Base-by-base conservation (phyloP, 2,797 vertebrate species). In the Rhabdomys pumilio region DNA sequence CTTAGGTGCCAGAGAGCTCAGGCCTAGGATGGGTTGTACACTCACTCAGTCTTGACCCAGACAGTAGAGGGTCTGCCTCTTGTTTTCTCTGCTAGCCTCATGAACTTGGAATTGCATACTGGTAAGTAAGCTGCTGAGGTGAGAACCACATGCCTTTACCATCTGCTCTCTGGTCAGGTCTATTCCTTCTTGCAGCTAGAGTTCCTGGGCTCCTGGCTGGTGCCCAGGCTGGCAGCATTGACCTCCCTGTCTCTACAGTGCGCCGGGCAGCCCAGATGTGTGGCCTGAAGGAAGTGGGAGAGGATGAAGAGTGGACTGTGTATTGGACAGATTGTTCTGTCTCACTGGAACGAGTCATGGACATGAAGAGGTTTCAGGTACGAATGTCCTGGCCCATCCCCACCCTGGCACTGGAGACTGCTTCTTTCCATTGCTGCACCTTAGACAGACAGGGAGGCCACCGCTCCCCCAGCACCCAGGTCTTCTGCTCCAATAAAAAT, bases 361-460 rank as follows among this genome's bases (percentile, higher is more conserved):
- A 98, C 5, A 98, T 99, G 99, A 99, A 99, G 91, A 96, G 98
- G 92, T 99, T 99, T 97, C 99, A 99, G 99, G 99, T 98, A 98
- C 83, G 24, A 31, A 41, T 6, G 38, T 89, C 75, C 26, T 20
- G 53, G n/a, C 38, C 90, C n/a, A 94, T 34, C 31, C 50, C 80
- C 9, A 14, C 3, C 31, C 24, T 41, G 61, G 65, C 31, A 14
- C 79, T 38, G 0, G 0, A 44, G 24, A 9, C 47, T 29, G 11
- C 31, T 6, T 3, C 44, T 69, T n/a, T 38, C 29, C 81, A 22
- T 87, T 61, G 38, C 77, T 83, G 17, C 10, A 14, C 24, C 47
- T 38, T 44, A 41, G n/a, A 22, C 15, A 73, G 59, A 69, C 26
- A 57, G 65, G 84, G 57, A 80, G 55, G 19, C 72, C 50, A 29